phyloP scores from a whole-genome alignment of 2,113 vertebrate genomes.

The Muscicapa adusta region DNA sequence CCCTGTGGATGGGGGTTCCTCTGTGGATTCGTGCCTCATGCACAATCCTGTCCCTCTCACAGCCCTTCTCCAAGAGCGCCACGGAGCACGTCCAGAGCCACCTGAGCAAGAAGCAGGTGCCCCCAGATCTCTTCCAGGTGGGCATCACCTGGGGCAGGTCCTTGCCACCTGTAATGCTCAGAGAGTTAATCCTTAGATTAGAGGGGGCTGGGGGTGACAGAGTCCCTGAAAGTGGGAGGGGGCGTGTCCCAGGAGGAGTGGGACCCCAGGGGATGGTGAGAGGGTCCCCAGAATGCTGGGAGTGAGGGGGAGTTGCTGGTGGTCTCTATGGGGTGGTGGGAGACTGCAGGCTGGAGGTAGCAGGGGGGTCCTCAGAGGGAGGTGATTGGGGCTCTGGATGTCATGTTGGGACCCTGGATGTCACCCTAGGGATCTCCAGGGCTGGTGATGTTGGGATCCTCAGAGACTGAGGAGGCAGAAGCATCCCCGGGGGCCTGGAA shows the following conservation, averaged over 20 bases:
- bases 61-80: conserved; percentile 78
- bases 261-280: neutral
- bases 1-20: accelerated
- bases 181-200: neutral
- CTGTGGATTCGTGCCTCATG: accelerated
- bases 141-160: neutral
- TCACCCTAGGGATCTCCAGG: neutral
- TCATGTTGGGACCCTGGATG: neutral
- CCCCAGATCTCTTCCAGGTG: conserved; percentile 79
- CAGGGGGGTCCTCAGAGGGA: neutral
- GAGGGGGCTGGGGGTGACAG: neutral
- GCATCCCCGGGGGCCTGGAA: neutral
- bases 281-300: neutral
- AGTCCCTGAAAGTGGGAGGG: neutral
- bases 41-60: accelerated
- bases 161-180: neutral
- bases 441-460: neutral
- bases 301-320: neutral
- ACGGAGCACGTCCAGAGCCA: conserved; percentile 72
- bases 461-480: neutral
- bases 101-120: conserved; percentile 75
- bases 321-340: neutral
- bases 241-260: neutral
- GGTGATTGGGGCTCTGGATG: neutral
- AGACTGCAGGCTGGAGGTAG: neutral